phyloP scores from a whole-genome alignment of 2,113 vertebrate species.

The Mustela lutreola region DNA sequence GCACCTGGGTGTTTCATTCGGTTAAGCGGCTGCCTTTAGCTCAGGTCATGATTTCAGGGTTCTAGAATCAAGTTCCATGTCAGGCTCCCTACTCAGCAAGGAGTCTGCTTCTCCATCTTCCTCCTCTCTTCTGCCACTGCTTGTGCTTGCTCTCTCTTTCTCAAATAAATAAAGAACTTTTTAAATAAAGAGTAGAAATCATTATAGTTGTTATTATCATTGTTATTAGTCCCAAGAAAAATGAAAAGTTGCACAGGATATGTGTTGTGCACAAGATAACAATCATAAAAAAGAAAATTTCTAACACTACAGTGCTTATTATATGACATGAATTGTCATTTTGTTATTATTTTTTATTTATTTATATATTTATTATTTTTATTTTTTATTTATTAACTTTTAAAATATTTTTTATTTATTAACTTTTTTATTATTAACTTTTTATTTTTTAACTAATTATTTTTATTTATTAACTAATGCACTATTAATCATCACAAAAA shows the following conservation, averaged over 20 bases:
- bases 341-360: too few relatives aligned
- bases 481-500: neutral
- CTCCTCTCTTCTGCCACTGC: neutral
- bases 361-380: too few relatives aligned
- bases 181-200: neutral
- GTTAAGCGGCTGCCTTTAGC: neutral
- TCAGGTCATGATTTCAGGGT: neutral
- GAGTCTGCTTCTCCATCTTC: neutral
- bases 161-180: neutral
- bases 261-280: neutral
- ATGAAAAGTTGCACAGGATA: neutral
- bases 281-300: conserved; percentile 16
- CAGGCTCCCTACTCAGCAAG: too few relatives aligned
- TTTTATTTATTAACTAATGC: neutral
- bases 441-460: too few relatives aligned
- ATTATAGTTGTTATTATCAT: neutral
- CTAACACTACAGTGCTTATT: neutral
- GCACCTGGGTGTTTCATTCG: neutral
- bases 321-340: neutral
- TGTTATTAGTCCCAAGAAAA: conserved; percentile 13
- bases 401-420: too few relatives aligned
- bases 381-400: too few relatives aligned
- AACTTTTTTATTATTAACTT: too few relatives aligned
- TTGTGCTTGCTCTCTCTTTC: neutral
- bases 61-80: neutral